Evolutionary conservation across 2,797 vertebrate genomes (phyloP).

Genomic region (Monodelphis domestica): DNA sequence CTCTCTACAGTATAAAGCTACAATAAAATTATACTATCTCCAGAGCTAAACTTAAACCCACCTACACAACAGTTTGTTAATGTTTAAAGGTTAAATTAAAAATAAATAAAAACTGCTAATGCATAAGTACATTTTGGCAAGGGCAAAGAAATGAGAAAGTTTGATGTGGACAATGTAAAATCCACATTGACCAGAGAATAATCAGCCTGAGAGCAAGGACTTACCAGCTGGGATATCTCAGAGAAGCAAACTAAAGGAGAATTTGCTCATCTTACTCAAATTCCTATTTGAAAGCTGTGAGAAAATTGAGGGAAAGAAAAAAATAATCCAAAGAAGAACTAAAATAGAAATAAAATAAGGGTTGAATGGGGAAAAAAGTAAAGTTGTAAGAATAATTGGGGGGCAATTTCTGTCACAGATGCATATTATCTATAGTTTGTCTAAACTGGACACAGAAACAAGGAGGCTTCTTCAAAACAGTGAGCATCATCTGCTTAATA

Average conservation of each 20-base stretch:
- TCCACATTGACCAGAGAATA: background rate
- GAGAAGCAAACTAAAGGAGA: background rate
- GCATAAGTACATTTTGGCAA: conserved; percentile 71
- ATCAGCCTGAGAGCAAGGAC: background rate
- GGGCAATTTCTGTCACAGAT: conserved; percentile 15
- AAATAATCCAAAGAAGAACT: too few species aligned
- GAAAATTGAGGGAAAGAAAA: too few species aligned
- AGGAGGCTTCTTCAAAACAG: conserved; percentile 34
- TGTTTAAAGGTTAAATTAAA: conserved; percentile 80
- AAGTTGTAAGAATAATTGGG: conserved; percentile 32
- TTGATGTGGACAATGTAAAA: conserved; percentile 59
- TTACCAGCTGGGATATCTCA: background rate
- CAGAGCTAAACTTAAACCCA: conserved; percentile 73
- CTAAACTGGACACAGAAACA: conserved; percentile 41
- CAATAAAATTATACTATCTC: conserved; percentile 54
- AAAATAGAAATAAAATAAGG: too few species aligned
- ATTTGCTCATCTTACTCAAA: background rate
- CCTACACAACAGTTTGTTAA: conserved; percentile 76
- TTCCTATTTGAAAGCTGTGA: background rate
- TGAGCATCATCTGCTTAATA: background rate
- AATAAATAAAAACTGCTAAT: conserved; percentile 81
- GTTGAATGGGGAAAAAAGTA: conserved; percentile 6
- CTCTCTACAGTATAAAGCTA: conserved; percentile 14
- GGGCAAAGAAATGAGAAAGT: conserved; percentile 60
- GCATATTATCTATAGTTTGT: conserved; percentile 11